Evolutionary conservation across 1,140 invertebrate species (phyloP), one percentile per base, ranked within the genome.

Genomic region (Lordiphosa clarofinis): DNA sequence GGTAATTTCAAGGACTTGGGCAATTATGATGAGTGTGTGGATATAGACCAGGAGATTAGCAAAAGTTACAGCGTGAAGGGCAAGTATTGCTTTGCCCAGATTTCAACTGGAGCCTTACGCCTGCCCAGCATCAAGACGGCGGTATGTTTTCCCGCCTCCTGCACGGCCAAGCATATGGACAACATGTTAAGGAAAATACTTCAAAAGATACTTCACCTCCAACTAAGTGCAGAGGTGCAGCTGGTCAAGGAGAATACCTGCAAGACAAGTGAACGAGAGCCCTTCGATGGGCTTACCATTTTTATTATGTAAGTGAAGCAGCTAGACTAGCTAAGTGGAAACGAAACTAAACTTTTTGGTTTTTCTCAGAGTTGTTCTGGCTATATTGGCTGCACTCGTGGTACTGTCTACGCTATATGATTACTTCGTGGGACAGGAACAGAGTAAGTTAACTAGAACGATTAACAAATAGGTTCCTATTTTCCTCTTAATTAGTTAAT

Each of bases 21-120:
- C 0, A 67, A 78, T 40, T 78, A 44, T 10, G 73, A 76, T 37
- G 57, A 78, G 49, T 78, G 74, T 39, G 15, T 78, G 12, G 24
- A 31, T 19, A 48, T 71, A 12, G 48, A 73, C 6, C 56, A 60
- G n/a, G 7, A 2, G 2, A 28, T 60, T 0, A 31, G 36, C 38
- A 40, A 10, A 7, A 42, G 33, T 15, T 44, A 49, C 46, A 69
- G 35, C 11, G 8, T 70, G 24, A 36, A 28, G 47, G 70, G 70
- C 19, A 72, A 73, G 38, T 73, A 73, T 33, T 73, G 70, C 19
- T 13, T 66, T 1, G 11, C 56, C 9, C 50, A 36, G 13, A 2
- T 58, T 6, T 1, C 12, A 0, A 10, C 11, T 13, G 15, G 39
- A 13, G 11, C 3, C 6, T 12, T 4, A 31, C 2, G 11, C 33